phyloP scores from a whole-genome alignment of 2,888 invertebrate species.

The Acanthopleura granulata region DNA sequence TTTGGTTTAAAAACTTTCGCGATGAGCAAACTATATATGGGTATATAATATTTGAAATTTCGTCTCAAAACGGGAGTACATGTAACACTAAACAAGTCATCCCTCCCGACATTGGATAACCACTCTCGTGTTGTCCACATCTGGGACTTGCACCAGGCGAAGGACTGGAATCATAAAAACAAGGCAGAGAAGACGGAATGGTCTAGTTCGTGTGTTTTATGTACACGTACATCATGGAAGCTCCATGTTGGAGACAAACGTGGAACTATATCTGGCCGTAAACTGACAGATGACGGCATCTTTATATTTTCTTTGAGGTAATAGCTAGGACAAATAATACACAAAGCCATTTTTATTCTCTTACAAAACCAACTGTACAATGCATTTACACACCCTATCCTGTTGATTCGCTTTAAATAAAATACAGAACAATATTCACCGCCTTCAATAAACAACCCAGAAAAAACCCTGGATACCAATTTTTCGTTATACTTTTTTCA shows the following conservation, averaged over 20 bases:
- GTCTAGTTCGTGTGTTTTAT: conserved; percentile 9
- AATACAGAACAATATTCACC: background rate
- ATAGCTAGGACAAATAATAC: conserved; percentile 14
- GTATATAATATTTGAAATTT: too few species aligned
- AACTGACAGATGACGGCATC: background rate
- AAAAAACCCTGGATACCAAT: too few species aligned
- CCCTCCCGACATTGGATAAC: too few species aligned
- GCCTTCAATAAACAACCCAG: background rate
- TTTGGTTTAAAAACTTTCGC: too few species aligned
- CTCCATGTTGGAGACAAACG: background rate
- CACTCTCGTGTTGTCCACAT: too few species aligned
- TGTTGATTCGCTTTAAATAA: conserved; percentile 2
- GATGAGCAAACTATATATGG: too few species aligned
- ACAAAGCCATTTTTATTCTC: background rate
- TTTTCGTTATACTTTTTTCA: too few species aligned
- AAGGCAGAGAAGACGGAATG: background rate
- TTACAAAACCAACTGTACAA: conserved; percentile 8
- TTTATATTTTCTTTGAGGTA: conserved; percentile 2
- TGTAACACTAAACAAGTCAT: too few species aligned
- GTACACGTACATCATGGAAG: background rate
- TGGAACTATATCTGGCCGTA: background rate
- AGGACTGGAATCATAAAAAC: background rate
- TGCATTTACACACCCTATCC: conserved; percentile 2
- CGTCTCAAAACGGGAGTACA: too few species aligned
- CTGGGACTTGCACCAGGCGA: too few species aligned